Base-by-base conservation (phyloP, 92 coral and sea anemone species). In the Anthopleura xanthogrammica region DNA sequence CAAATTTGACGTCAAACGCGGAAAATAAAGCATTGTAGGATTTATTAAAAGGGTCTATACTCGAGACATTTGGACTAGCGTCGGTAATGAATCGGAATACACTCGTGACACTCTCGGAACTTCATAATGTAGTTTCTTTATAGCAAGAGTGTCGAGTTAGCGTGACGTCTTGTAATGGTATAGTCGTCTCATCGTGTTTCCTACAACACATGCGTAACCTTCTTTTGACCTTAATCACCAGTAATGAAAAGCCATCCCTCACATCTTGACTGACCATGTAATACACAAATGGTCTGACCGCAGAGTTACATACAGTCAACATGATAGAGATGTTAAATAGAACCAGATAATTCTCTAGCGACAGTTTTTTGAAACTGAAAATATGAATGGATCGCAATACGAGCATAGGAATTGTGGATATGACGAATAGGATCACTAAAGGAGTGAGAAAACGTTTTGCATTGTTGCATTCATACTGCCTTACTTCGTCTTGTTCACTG, bases 71-170 rank as follows among this genome's bases (percentile, higher is more conserved):
- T 1, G 36, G 65, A 60, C 2, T 60, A 19, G 17, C 22, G 20
- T 16, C 65, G 65, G 65, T 14, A 60, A 14, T 60, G 65, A 62
- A 54, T 62, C 70, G 70, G 23, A 68, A 7, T 5, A 68, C 7
- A 23, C 42, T 68, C 74, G 46, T 68, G 74, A 68, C 6, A 36
- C 42, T 12, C 43, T 12, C 42, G 74, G 74, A 12, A 36, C 19
- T 13, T 78, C 60, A 84, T 42, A 84, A 52, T 13, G 74, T 84
- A 54, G 87, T 84, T 84, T 84, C 87, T 84, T 84, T 84, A 70
- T 84, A 84, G 17, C 66, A 41, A 40, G 83, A 64, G 54, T 80
- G 83, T 65, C 83, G 52, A 41, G 72, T 80, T 73, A 68, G 1
- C 43, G 46, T 68, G 74, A 68, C 74, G 11, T 80, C 83, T 50